A percentile compares a stretch with the other conserved stretches of the same genome.
These are phyloP conservation scores for Raja brachyura DNA, from an alignment of 2,113 vertebrate species.

Conservation along the genomic window DNA sequence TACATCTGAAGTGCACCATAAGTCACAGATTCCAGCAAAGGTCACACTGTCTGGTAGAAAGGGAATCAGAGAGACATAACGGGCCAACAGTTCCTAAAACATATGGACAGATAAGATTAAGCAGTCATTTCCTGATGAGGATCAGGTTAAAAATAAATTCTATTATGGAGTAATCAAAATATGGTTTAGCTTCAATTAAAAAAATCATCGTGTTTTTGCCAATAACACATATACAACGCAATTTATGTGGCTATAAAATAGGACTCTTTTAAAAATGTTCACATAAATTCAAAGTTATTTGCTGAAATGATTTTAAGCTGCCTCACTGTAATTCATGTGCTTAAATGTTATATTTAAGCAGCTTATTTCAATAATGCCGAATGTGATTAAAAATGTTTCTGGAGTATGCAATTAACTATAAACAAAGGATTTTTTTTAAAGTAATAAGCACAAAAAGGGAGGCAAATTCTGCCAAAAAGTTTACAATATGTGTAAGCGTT, in stretches of 20 bases:
- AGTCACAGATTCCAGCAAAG: slow-evolving; percentile 76
- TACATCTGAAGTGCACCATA: slow-evolving; percentile 93
- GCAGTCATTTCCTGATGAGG: background rate
- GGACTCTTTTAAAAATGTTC: background rate
- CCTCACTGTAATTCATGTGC: background rate
- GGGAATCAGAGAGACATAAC: slow-evolving; percentile 84
- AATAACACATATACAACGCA: too few relatives aligned
- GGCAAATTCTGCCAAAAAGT: background rate
- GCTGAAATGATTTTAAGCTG: too few relatives aligned
- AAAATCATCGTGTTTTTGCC: background rate
- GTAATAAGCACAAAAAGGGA: too few relatives aligned
- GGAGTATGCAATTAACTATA: too few relatives aligned
- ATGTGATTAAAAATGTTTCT: background rate
- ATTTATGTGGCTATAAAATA: too few relatives aligned
- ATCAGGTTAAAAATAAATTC: background rate
- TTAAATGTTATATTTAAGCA: background rate
- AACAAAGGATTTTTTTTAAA: background rate
- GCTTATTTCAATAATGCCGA: background rate
- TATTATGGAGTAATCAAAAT: background rate
- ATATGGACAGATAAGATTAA: background rate
- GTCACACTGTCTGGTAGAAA: slow-evolving; percentile 82
- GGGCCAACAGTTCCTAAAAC: slow-evolving; percentile 72
- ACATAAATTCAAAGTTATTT: background rate
- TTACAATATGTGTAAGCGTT: background rate
- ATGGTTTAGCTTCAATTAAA: background rate